phyloP scores from a whole-genome alignment of 2,888 invertebrate genomes.

The Aphodius granarius region DNA sequence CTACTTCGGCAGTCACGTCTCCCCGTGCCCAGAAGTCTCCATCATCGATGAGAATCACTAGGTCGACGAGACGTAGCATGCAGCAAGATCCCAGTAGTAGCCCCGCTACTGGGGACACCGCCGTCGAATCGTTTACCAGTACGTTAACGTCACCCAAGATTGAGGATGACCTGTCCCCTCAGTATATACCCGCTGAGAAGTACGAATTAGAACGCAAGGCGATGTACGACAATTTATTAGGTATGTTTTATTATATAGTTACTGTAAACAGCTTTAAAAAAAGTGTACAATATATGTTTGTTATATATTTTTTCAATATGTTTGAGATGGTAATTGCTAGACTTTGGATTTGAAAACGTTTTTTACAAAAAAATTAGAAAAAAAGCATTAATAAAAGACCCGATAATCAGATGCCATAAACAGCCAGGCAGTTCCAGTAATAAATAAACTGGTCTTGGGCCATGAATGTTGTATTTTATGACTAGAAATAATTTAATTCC shows the following conservation, averaged over 20 bases:
- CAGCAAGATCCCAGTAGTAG: conserved; percentile 52
- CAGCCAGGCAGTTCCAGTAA: too few relatives aligned
- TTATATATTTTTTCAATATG: too few relatives aligned
- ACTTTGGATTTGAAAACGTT: too few relatives aligned
- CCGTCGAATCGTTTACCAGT: conserved; percentile 41
- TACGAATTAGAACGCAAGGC: conserved; percentile 54
- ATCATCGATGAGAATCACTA: conserved; percentile 48
- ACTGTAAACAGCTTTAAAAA: background rate
- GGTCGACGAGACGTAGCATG: conserved; percentile 53
- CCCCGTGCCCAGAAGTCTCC: conserved; percentile 44
- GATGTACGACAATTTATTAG: conserved; percentile 52
- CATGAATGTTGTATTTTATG: too few relatives aligned
- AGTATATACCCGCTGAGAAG: conserved; percentile 55
- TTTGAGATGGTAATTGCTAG: too few relatives aligned
- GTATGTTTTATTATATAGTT: conserved; percentile 39
- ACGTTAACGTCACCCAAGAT: conserved; percentile 49
- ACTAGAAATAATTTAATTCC: too few relatives aligned
- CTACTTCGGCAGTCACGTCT: conserved; percentile 52
- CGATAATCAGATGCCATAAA: too few relatives aligned
- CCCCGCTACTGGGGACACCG: conserved; percentile 49
- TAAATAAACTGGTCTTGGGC: too few relatives aligned
- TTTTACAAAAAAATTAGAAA: too few relatives aligned
- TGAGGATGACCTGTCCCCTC: conserved; percentile 49
- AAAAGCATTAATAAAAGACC: too few relatives aligned
- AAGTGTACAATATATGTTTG: too few relatives aligned